phyloP scores from a whole-genome alignment of 2,113 vertebrate genomes.

The Enhydra lutris region DNA sequence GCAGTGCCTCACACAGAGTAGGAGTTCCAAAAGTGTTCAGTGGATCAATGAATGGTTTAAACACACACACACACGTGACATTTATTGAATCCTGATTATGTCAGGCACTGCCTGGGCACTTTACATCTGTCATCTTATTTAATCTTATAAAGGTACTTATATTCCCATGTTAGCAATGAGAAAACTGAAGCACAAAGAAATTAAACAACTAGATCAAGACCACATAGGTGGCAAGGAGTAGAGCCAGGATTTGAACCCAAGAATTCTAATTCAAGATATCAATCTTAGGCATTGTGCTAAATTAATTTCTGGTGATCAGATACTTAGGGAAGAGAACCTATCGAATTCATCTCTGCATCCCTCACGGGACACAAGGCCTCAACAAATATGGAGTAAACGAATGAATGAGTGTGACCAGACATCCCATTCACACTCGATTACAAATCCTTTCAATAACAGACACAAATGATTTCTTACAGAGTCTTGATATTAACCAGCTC shows the following conservation, averaged over 20 bases:
- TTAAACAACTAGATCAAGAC: neutral
- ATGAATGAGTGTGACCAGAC: constrained; percentile 27
- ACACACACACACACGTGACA: neutral
- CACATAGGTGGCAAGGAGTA: neutral
- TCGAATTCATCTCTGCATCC: neutral
- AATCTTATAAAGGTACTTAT: neutral
- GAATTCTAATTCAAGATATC: neutral
- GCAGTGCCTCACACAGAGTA: neutral
- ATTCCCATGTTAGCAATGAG: neutral
- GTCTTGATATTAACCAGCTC: constrained; percentile 51
- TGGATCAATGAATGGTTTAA: neutral
- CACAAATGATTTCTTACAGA: constrained; percentile 50
- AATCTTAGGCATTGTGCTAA: neutral
- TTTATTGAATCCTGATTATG: neutral
- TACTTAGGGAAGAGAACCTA: neutral
- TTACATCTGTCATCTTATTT: neutral
- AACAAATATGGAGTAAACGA: neutral
- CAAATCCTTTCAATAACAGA: constrained; percentile 42
- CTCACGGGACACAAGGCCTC: neutral
- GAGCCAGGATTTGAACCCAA: neutral
- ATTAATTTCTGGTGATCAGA: neutral
- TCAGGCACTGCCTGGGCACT: neutral
- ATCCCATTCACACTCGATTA: constrained; percentile 54
- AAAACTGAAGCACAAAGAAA: neutral
- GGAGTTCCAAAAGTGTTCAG: neutral